Evolutionary conservation across 2,797 vertebrate species (phyloP).

Genomic region (Brachyalestes nurse): DNA sequence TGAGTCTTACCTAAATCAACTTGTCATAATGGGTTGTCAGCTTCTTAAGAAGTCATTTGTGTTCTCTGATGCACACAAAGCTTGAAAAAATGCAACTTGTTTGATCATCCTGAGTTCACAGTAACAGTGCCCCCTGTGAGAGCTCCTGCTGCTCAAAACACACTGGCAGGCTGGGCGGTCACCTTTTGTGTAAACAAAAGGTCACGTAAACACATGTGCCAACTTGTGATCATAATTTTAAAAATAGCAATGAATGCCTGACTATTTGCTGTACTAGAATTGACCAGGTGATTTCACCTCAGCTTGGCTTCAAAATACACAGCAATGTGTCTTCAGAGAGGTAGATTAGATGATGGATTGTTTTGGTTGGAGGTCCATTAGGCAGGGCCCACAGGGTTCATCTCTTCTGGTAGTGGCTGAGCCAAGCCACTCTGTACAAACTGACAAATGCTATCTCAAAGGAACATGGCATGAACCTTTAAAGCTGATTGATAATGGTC

Average conservation of each 20-base stretch:
- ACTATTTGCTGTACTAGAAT: background rate
- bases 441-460: conserved; percentile 2
- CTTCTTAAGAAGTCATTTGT: conserved; percentile 49
- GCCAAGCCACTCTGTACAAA: conserved; percentile 29
- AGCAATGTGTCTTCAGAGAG: background rate
- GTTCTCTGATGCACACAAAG: conserved; percentile 37
- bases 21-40: conserved; percentile 56
- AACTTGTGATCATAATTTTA: background rate
- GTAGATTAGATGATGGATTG: conserved; percentile 35
- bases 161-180: background rate
- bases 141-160: background rate
- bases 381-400: conserved; percentile 26
- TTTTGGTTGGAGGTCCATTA: conserved; percentile 11
- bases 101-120: conserved; percentile 32
- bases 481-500: background rate
- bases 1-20: conserved; percentile 61
- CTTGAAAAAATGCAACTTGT: conserved; percentile 25
- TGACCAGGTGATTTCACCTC: background rate
- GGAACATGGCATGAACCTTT: background rate
- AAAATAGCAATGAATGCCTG: background rate
- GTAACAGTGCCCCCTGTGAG: background rate
- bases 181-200: background rate
- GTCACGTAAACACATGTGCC: background rate
- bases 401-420: conserved; percentile 21
- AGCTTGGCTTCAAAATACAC: background rate